phyloP scores from a whole-genome alignment of 2,797 vertebrate genomes.

The Erpetoichthys calabaricus region DNA sequence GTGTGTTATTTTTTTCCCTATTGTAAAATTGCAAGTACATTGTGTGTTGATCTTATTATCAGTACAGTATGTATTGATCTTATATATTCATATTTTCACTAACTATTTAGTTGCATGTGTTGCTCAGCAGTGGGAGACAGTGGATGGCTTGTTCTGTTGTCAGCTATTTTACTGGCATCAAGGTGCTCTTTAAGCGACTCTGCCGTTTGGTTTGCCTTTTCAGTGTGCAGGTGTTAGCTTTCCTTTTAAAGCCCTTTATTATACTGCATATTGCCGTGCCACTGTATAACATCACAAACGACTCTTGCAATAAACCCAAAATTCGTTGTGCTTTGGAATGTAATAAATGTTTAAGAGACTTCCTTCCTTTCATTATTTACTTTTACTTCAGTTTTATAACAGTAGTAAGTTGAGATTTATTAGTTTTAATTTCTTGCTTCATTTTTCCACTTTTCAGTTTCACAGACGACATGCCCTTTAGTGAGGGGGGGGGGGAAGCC shows the following conservation, averaged over 20 bases:
- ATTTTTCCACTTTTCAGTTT: conserved; percentile 27
- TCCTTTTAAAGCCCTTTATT: conserved; percentile 76
- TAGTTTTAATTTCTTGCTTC: conserved; percentile 64
- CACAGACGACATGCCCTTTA: too few species aligned
- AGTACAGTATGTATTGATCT: too few species aligned
- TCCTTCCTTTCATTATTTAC: conserved; percentile 73
- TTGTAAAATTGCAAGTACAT: too few species aligned
- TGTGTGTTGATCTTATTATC: too few species aligned
- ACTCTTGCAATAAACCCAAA: conserved; percentile 56
- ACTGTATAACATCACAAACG: conserved; percentile 78
- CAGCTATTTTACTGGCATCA: conserved; percentile 36
- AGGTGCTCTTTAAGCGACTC: conserved; percentile 33
- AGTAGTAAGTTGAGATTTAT: conserved; percentile 59
- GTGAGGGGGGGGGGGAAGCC: neutral
- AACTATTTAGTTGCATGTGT: too few species aligned
- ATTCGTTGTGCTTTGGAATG: conserved; percentile 69
- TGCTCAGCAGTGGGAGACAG: too few species aligned
- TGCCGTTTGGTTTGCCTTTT: conserved; percentile 49
- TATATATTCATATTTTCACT: too few species aligned
- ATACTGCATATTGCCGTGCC: conserved; percentile 63
- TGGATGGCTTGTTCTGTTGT: neutral
- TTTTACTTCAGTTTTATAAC: conserved; percentile 60
- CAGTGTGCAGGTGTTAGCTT: conserved; percentile 65
- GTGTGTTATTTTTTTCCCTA: conserved; percentile 31
- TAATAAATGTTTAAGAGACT: conserved; percentile 81